These are phyloP conservation scores for Erythrolamprus reginae DNA, from an alignment of 2,113 vertebrate species.

Conservation along the genomic window DNA sequence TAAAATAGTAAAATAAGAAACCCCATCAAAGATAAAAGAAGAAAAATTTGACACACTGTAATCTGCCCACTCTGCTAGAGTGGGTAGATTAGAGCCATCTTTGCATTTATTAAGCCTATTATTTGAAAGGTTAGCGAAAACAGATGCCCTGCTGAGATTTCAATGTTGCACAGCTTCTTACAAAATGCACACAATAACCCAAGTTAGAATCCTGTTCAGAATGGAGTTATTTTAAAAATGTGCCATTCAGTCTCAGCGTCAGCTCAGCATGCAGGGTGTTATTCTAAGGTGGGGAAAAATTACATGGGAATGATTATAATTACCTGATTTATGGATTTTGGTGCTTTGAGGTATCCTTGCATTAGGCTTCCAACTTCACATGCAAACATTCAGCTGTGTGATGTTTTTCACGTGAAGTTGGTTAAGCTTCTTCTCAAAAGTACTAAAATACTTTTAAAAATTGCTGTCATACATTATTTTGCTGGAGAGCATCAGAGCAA, in stretches of 20 bases:
- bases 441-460: not conserved
- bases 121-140: conserved; percentile 12
- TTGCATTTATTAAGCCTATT: not conserved
- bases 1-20: not conserved
- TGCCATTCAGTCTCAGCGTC: not conserved
- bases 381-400: not conserved
- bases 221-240: conserved; percentile 23
- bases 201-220: not conserved
- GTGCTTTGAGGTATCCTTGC: not conserved
- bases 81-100: not conserved
- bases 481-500: not conserved
- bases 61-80: not conserved
- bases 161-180: not conserved
- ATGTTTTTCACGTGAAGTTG: not conserved
- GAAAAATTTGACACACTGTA: not conserved
- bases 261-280: not conserved
- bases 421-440: not conserved
- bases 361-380: not conserved
- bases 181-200: conserved; percentile 4
- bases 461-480: not conserved
- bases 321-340: not conserved
- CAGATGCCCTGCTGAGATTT: not conserved
- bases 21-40: not conserved
- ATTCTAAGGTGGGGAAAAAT: not conserved
- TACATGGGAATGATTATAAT: not conserved